A percentile compares a stretch with the other conserved stretches of the same genome.
phyloP scores from a whole-genome alignment of 1,140 invertebrate genomes.

The Drepana arcuata region DNA sequence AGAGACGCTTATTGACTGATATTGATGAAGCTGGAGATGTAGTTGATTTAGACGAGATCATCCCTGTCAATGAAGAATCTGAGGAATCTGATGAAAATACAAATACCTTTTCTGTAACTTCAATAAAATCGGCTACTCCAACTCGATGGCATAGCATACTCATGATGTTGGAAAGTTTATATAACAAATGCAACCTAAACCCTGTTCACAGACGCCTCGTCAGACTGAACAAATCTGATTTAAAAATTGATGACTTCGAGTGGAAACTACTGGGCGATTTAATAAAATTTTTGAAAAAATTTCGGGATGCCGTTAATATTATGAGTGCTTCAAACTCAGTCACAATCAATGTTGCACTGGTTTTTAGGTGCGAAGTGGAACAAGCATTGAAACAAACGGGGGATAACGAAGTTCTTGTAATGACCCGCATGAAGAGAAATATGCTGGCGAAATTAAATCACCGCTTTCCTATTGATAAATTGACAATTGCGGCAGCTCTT shows the following conservation, averaged over 20 bases:
- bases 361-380: slow-evolving; percentile 1
- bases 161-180: slow-evolving; percentile 1
- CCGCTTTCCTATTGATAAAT: not conserved
- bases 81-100: slow-evolving; percentile 1
- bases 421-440: not conserved
- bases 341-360: slow-evolving; percentile 2
- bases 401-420: slow-evolving; percentile 1
- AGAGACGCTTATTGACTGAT: too few relatives aligned
- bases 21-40: too few relatives aligned
- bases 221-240: not conserved
- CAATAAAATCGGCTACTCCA: slow-evolving; percentile 3
- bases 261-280: not conserved
- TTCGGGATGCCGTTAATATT: slow-evolving; percentile 1
- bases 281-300: slow-evolving; percentile 3
- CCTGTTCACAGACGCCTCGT: not conserved
- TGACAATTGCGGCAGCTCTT: slow-evolving; percentile 1
- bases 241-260: not conserved
- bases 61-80: slow-evolving; percentile 5
- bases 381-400: not conserved
- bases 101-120: not conserved
- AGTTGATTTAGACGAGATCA: too few relatives aligned
- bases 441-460: not conserved
- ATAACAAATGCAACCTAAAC: not conserved
- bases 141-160: slow-evolving; percentile 6
- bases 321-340: slow-evolving; percentile 1